Conservation (phyloP, 1,140 invertebrate genomes). For the Papilio polyxenes region DNA sequence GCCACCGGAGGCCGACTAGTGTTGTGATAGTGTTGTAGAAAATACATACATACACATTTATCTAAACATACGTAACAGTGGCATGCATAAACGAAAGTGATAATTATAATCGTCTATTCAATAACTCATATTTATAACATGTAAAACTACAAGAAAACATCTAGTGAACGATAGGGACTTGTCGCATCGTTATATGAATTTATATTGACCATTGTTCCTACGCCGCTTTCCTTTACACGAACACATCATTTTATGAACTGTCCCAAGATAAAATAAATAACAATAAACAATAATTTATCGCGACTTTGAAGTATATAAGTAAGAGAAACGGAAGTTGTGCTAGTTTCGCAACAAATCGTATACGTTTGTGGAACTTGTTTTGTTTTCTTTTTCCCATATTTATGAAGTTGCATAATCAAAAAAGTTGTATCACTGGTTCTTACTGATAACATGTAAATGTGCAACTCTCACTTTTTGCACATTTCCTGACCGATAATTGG, state of each 20-base stretch:
- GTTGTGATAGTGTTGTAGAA: too few species aligned
- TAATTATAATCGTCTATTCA: not conserved
- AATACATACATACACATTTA: too few species aligned
- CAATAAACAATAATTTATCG: not conserved
- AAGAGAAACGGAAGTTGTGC: too few species aligned
- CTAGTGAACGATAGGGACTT: not conserved
- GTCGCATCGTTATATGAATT: not conserved
- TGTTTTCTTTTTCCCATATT: not conserved
- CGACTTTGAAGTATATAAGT: too few species aligned
- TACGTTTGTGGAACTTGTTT: too few species aligned
- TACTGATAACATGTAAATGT: conserved; percentile 31
- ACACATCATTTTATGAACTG: not conserved
- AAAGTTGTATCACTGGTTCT: conserved; percentile 24
- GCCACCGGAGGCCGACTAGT: too few species aligned
- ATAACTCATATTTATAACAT: not conserved
- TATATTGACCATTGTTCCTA: conserved; percentile 30
- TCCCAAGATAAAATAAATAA: not conserved
- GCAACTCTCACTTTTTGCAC: conserved; percentile 35
- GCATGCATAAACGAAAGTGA: too few species aligned
- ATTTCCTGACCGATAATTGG: conserved; percentile 39
- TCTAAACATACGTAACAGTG: too few species aligned
- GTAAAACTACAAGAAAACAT: conserved; percentile 17
- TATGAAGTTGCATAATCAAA: conserved; percentile 33
- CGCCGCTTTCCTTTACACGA: conserved; percentile 14
- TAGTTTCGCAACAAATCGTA: too few species aligned